Percentiles rank a stretch among this genome's conserved stretches.
Conservation (phyloP, 2,888 invertebrate species). For the Chouioia cunea region DNA sequence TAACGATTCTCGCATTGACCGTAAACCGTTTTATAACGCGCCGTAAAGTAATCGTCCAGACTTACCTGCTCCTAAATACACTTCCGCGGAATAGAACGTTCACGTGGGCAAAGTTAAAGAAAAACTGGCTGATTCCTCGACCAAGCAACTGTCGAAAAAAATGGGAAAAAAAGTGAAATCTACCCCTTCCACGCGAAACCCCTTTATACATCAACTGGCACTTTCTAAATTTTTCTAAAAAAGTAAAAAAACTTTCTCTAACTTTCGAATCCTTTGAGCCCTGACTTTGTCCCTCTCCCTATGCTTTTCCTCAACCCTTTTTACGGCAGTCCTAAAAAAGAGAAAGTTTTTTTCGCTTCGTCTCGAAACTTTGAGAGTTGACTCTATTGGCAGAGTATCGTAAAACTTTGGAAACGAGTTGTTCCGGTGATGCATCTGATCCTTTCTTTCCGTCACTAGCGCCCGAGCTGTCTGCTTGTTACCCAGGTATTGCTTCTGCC, state of each 20-base stretch:
- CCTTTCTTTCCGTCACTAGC: conserved; percentile 4
- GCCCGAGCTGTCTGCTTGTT: conserved; percentile 7
- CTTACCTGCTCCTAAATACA: conserved; percentile 51
- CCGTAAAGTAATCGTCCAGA: conserved; percentile 58
- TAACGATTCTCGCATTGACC: conserved; percentile 53
- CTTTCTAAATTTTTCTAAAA: conserved; percentile 49
- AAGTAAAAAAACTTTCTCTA: conserved; percentile 8
- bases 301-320: conserved; percentile 56
- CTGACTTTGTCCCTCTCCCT: conserved; percentile 10
- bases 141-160: background rate
- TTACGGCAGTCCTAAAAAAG: conserved; percentile 55
- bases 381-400: conserved; percentile 44
- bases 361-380: background rate
- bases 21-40: conserved; percentile 55
- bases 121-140: conserved; percentile 49
- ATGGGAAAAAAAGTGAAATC: conserved; percentile 59
- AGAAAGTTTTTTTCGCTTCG: conserved; percentile 52
- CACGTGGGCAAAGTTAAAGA: conserved; percentile 41
- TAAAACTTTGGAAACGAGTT: conserved; percentile 52
- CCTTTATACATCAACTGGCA: conserved; percentile 43
- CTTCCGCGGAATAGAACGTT: conserved; percentile 33
- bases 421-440: conserved; percentile 31
- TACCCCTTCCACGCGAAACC: conserved; percentile 54
- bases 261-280: conserved; percentile 38
- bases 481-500: background rate